A percentile compares a stretch with the other conserved stretches of the same genome.
These are phyloP conservation scores for Pteronura brasiliensis DNA, from an alignment of 2,113 vertebrate species.

Conservation along the genomic window DNA sequence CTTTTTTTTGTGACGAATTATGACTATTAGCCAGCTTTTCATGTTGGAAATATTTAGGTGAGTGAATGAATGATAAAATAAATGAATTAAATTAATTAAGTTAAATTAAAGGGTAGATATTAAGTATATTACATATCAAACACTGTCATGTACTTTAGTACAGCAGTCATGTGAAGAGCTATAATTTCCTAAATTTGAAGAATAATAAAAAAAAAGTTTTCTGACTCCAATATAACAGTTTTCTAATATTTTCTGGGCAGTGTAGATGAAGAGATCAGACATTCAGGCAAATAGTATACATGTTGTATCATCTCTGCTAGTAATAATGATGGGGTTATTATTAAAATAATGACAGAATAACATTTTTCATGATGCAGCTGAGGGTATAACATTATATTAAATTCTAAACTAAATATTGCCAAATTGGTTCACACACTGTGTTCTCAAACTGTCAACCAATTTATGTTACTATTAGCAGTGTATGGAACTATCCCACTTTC, in stretches of 20 bases:
- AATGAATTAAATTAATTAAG: neutral
- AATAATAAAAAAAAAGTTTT: neutral
- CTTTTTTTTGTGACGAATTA: neutral
- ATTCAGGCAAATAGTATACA: neutral
- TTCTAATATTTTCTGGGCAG: neutral
- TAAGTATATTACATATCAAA: neutral
- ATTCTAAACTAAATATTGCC: neutral
- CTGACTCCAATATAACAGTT: neutral
- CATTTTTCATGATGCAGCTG: neutral
- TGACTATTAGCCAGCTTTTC: neutral
- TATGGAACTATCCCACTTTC: neutral
- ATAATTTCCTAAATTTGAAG: neutral
- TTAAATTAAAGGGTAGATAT: neutral
- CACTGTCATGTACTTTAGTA: neutral
- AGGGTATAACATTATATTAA: neutral
- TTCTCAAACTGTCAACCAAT: neutral
- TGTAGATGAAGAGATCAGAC: neutral
- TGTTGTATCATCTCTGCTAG: neutral
- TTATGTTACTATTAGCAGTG: neutral
- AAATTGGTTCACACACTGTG: neutral
- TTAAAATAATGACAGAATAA: neutral
- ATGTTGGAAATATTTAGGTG: neutral
- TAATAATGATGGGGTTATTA: neutral
- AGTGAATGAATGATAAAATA: neutral
- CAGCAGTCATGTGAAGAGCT: neutral